Conservation (phyloP, 2,797 vertebrate genomes). For the Mormyrus proboscirostris region DNA sequence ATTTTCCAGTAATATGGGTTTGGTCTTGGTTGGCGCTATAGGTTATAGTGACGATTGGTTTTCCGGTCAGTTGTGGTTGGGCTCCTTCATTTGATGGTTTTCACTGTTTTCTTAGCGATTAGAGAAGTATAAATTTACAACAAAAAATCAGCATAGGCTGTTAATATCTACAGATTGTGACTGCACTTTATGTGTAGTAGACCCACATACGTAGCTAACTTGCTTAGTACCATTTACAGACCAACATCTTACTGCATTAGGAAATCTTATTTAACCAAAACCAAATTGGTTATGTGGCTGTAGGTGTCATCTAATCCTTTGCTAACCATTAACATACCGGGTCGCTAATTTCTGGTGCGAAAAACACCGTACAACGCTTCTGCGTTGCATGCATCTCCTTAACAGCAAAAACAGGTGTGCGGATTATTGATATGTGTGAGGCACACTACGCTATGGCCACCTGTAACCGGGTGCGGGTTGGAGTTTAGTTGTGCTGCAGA, state of each 20-base stretch:
- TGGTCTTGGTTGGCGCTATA: neutral
- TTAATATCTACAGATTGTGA: neutral
- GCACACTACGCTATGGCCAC: neutral
- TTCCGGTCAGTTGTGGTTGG: neutral
- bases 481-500: neutral
- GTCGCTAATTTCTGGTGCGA: neutral
- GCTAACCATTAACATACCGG: neutral
- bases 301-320: neutral
- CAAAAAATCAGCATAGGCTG: neutral
- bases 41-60: neutral
- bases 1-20: neutral
- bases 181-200: neutral
- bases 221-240: neutral
- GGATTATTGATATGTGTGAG: neutral
- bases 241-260: neutral
- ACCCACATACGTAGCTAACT: neutral
- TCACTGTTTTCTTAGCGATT: neutral
- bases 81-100: neutral
- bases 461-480: neutral
- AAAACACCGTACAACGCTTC: neutral
- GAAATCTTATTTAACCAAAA: neutral
- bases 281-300: neutral
- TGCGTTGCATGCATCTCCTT: neutral
- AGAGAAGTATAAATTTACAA: neutral
- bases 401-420: neutral